Base-by-base conservation (phyloP, 2,797 vertebrate genomes). In the Sternarchorhynchus goeldii region DNA sequence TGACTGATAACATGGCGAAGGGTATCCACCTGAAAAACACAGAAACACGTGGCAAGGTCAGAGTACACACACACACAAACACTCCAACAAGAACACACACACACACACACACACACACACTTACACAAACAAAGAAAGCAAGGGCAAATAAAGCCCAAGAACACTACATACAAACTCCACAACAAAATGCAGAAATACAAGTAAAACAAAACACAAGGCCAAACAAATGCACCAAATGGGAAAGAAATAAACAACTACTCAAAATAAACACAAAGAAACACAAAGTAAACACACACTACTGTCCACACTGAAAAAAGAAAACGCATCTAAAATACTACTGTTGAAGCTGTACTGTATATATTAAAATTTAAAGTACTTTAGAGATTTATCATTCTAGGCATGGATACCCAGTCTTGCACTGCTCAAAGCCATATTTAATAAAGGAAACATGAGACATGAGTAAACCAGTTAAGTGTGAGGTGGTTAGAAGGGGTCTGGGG, bases 1-100 rank as follows among this genome's bases (percentile, higher is more conserved):
- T 99, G 97, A 95, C 96, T 99, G 96, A 99, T 99, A 97, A 99
- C 97, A 97, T 99, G 97, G 96, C 97, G 96, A 97, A 99, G 97
- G 93, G 96, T 97, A 96, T 99, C 97, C 96, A 99, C 97, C 97
- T 99, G 95, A 89, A 93, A 95, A 41, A 87, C 81, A 84, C 78
- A 90, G 89, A 94, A 90, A 93, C 86, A 92, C 91, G 88, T 87
- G 86, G 88, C 88, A 91, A 89, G 91, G 90, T 93, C 90, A 93
- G 82, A 87, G 81, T 69, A 75, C 76, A 75, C 75, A 58, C 81
- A 64, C 73, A 68, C 57, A 73, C 70, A 58, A 68, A 69, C 34
- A 77, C 73, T 72, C 41, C 69, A 45, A 25, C 17, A 25, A 29
- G 16, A 31, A 20, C 25, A 32, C 45, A 66, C 12, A 50, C 5